A percentile compares a stretch with the other conserved stretches of the same genome.
phyloP scores from a whole-genome alignment of 2,797 vertebrate species.

The Tenualosa ilisha region DNA sequence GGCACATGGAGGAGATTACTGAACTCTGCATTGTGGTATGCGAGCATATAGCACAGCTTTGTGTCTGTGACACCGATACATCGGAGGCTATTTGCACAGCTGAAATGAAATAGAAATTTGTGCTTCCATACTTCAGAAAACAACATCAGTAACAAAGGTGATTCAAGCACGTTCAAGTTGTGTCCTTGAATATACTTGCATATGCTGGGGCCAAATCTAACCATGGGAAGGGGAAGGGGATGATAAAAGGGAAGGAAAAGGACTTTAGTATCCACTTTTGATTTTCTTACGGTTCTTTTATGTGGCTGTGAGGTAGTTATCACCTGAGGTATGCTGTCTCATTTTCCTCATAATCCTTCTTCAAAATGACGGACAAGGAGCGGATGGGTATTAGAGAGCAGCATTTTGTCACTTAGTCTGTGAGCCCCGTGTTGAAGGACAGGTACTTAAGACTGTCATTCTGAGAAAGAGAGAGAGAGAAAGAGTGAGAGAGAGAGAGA shows the following conservation, averaged over 20 bases:
- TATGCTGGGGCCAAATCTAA: not conserved
- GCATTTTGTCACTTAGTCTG: slow-evolving; percentile 87
- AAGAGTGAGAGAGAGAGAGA: slow-evolving; percentile 48
- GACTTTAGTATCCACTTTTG: slow-evolving; percentile 20
- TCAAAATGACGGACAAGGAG: slow-evolving; percentile 87
- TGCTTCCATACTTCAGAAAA: not conserved
- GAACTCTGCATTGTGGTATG: slow-evolving; percentile 55
- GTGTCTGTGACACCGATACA: not conserved
- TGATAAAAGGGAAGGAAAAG: not conserved
- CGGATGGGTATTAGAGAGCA: slow-evolving; percentile 88
- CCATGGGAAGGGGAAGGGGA: not conserved
- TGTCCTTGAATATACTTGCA: not conserved
- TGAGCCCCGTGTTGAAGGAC: slow-evolving; percentile 79
- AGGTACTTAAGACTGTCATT: slow-evolving; percentile 79
- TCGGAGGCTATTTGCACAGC: not conserved
- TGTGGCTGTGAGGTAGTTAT: slow-evolving; percentile 61
- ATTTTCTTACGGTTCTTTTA: slow-evolving; percentile 46
- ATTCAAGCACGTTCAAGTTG: not conserved
- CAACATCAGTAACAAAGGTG: not conserved
- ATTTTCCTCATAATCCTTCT: slow-evolving; percentile 86
- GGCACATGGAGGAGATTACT: slow-evolving; percentile 76
- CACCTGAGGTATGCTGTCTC: slow-evolving; percentile 92
- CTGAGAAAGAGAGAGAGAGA: slow-evolving; percentile 60
- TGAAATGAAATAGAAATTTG: slow-evolving; percentile 9
- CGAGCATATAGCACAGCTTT: slow-evolving; percentile 2